Conservation (phyloP, 1,140 invertebrate species). For the Drosophila asahinai region DNA sequence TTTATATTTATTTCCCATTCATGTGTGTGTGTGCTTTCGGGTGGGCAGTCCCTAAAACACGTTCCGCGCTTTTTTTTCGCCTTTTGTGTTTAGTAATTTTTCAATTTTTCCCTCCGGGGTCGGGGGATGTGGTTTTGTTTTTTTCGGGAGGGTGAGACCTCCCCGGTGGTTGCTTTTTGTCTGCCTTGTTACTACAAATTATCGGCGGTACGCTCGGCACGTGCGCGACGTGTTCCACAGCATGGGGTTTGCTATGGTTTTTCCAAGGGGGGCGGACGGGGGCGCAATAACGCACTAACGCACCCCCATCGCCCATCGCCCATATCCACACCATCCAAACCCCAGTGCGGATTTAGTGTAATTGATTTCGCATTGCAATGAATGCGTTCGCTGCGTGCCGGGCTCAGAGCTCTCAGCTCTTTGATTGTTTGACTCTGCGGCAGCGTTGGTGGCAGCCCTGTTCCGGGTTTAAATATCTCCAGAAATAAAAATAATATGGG, state of each 20-base stretch:
- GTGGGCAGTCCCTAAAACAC: slow-evolving; percentile 43
- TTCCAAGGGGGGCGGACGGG: neutral
- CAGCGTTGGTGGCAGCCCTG: neutral
- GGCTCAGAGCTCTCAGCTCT: slow-evolving; percentile 48
- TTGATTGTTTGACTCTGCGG: slow-evolving; percentile 50
- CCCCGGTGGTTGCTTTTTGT: slow-evolving; percentile 58
- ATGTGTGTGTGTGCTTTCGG: slow-evolving; percentile 1
- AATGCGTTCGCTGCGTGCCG: slow-evolving; percentile 77
- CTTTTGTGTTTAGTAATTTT: slow-evolving; percentile 66
- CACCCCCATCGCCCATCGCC: neutral
- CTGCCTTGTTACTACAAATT: slow-evolving; percentile 79
- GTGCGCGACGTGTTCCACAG: slow-evolving; percentile 52
- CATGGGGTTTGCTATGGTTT: slow-evolving; percentile 1
- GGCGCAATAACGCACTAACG: slow-evolving; percentile 5
- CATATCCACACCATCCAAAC: neutral
- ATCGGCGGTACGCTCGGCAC: slow-evolving; percentile 71
- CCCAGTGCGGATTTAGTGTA: slow-evolving; percentile 61
- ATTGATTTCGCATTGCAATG: slow-evolving; percentile 82
- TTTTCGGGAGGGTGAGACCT: slow-evolving; percentile 6
- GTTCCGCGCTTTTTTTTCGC: slow-evolving; percentile 21
- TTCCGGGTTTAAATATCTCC: slow-evolving; percentile 33
- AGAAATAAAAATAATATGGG: neutral
- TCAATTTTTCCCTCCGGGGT: slow-evolving; percentile 45
- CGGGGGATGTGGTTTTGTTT: slow-evolving; percentile 18
- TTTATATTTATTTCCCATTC: slow-evolving; percentile 41